A percentile compares a stretch with the other conserved stretches of the same genome.
Evolutionary conservation across 2,888 invertebrate genomes (phyloP).

Genomic region (Patella ulyssiponensis): DNA sequence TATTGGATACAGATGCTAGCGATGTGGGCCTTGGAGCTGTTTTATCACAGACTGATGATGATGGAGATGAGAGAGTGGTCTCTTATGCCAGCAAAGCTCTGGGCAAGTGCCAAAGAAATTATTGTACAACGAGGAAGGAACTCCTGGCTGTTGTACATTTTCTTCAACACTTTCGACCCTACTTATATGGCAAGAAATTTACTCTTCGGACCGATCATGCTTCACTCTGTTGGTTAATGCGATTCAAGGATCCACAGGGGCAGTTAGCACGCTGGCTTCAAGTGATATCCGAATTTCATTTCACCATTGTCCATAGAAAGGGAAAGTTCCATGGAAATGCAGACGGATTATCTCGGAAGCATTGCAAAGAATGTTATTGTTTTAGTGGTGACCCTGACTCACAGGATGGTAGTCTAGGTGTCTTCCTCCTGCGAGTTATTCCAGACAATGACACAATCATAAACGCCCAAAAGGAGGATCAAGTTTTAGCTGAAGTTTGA

Average conservation of each 20-base stretch:
- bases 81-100: constrained; percentile 37
- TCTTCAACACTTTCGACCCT: constrained; percentile 5
- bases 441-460: background rate
- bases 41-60: constrained; percentile 35
- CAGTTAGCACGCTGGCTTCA: constrained; percentile 26
- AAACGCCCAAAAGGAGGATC: constrained; percentile 1
- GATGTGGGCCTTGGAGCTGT: constrained; percentile 39
- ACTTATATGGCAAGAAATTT: constrained; percentile 23
- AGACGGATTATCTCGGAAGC: constrained; percentile 15
- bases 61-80: constrained; percentile 35
- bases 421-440: background rate
- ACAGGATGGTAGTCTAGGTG: background rate
- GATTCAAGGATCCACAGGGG: constrained; percentile 21
- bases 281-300: constrained; percentile 21
- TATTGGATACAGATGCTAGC: constrained; percentile 42
- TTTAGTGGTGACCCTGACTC: background rate
- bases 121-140: constrained; percentile 29
- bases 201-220: constrained; percentile 16
- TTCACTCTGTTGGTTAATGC: background rate
- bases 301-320: constrained; percentile 12
- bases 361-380: constrained; percentile 6
- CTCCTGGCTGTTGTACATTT: no score
- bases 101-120: constrained; percentile 32
- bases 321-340: constrained; percentile 11
- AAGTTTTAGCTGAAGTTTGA: background rate